Percentiles rank a stretch among this genome's conserved stretches.
phyloP scores from a whole-genome alignment of 2,113 vertebrate species.

The Otocyon megalotis region DNA sequence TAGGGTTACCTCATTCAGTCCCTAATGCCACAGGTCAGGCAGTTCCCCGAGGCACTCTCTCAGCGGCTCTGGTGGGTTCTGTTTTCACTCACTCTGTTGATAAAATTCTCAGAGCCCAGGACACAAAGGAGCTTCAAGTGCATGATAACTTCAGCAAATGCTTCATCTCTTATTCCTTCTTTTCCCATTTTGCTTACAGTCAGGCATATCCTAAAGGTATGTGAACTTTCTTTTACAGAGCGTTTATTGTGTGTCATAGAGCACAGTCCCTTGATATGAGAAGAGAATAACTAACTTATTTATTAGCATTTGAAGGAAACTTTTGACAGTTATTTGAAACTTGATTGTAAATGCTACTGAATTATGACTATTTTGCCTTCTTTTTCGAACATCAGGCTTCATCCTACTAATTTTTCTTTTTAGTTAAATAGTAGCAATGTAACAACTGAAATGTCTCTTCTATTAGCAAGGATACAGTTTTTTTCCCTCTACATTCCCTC shows the following conservation, averaged over 20 bases:
- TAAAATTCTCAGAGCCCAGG: constrained; percentile 69
- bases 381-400: constrained; percentile 42
- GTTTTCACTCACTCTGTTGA: constrained; percentile 68
- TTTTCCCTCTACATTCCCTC: background rate
- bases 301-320: constrained; percentile 82
- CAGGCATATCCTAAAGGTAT: constrained; percentile 83
- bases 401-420: background rate
- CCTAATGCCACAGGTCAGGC: constrained; percentile 7
- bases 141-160: constrained; percentile 68
- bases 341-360: constrained; percentile 73
- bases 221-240: constrained; percentile 81
- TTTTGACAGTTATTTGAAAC: constrained; percentile 81
- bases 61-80: constrained; percentile 41
- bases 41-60: constrained; percentile 18
- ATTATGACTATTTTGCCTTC: constrained; percentile 46
- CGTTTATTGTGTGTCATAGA: constrained; percentile 80
- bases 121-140: constrained; percentile 74
- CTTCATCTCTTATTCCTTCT: constrained; percentile 79
- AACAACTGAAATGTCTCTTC: background rate
- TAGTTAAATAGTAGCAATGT: background rate
- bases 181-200: constrained; percentile 79
- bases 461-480: background rate
- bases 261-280: constrained; percentile 76
- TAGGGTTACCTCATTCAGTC: background rate
- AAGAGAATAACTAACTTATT: constrained; percentile 81